Evolutionary conservation across 2,797 vertebrate species (phyloP).

Genomic region (Sebastes variabilis): DNA sequence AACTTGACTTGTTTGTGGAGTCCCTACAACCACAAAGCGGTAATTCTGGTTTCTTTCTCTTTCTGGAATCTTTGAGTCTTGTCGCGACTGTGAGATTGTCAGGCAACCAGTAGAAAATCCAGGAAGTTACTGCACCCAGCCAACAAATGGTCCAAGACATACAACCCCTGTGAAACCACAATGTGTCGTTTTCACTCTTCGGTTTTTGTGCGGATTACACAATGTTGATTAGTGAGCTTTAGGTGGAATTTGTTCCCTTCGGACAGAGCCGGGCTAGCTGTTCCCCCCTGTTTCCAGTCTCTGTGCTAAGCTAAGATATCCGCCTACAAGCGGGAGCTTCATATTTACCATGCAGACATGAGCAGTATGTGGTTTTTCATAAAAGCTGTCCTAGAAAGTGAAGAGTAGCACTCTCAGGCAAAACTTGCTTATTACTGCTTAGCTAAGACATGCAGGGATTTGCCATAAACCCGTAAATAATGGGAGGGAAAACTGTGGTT

Average conservation of each 20-base stretch:
- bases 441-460: neutral
- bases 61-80: no score
- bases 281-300: neutral
- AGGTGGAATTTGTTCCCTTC: neutral
- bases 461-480: conserved; percentile 1
- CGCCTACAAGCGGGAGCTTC: neutral
- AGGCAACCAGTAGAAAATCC: neutral
- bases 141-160: neutral
- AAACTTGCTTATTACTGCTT: neutral
- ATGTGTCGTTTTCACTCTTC: neutral
- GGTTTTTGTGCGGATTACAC: neutral
- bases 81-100: neutral
- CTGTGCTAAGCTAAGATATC: neutral
- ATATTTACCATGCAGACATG: neutral
- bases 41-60: no score
- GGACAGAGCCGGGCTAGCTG: neutral
- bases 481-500: neutral
- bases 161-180: neutral
- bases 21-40: no score
- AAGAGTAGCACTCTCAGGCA: neutral
- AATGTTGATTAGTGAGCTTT: neutral
- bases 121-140: neutral
- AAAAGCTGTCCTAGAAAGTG: neutral
- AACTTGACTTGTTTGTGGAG: no score
- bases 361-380: neutral